Percentiles rank a stretch among this genome's conserved stretches.
Conservation (phyloP, 1,140 invertebrate species). For the Trichonephila inaurata region DNA sequence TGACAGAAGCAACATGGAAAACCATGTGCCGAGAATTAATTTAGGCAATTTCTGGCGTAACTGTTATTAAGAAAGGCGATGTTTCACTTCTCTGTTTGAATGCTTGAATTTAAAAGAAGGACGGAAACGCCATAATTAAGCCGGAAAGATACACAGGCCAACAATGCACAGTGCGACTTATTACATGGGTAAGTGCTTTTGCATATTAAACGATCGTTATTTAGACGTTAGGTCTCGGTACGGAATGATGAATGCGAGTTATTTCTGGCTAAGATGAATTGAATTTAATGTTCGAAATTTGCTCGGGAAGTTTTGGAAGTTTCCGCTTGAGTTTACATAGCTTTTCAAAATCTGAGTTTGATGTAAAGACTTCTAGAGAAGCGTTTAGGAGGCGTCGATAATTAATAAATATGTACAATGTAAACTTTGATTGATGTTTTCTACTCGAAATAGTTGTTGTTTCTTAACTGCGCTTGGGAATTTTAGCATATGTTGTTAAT, state of each 20-base stretch:
- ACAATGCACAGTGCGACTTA: conserved; percentile 33
- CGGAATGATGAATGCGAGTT: conserved; percentile 24
- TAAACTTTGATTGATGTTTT: conserved; percentile 5
- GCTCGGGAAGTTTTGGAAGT: conserved; percentile 9
- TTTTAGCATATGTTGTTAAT: not conserved
- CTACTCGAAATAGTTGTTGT: not conserved
- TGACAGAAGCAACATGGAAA: conserved; percentile 22
- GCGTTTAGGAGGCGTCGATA: not conserved
- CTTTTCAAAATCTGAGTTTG: conserved; percentile 1
- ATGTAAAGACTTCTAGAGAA: not conserved
- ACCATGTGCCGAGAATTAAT: conserved; percentile 32
- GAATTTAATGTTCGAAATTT: conserved; percentile 39
- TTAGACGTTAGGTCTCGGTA: not conserved
- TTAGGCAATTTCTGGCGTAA: conserved; percentile 35
- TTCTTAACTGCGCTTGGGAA: not conserved
- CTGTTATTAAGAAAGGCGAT: conserved; percentile 47
- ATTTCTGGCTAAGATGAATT: conserved; percentile 23
- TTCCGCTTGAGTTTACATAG: conserved; percentile 28
- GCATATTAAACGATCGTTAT: conserved; percentile 40
- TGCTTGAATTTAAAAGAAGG: conserved; percentile 6
- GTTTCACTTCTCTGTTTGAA: conserved; percentile 34
- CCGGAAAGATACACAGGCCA: conserved; percentile 35
- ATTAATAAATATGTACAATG: conserved; percentile 28
- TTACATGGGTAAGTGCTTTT: conserved; percentile 27
- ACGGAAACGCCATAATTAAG: conserved; percentile 14